Conservation (phyloP, 2,113 vertebrate species). For the Myotis lucifugus region DNA sequence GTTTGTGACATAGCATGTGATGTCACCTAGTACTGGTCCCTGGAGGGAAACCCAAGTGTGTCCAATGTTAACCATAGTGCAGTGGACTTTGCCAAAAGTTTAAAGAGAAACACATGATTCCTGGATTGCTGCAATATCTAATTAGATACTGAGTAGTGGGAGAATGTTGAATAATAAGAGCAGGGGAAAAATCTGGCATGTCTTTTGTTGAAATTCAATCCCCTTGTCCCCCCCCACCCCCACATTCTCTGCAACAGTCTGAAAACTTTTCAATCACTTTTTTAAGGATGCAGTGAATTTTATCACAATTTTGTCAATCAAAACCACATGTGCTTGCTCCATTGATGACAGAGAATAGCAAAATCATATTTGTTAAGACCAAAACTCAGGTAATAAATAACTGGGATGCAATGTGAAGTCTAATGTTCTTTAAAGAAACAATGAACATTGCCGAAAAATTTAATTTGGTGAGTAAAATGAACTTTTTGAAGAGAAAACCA, state of each 20-base stretch:
- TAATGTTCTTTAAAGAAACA: constrained; percentile 73
- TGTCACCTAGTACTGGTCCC: constrained; percentile 73
- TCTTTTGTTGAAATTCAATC: constrained; percentile 86
- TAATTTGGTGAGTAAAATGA: constrained; percentile 84
- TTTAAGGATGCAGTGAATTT: constrained; percentile 88
- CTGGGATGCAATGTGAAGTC: constrained; percentile 77
- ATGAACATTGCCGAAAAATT: constrained; percentile 81
- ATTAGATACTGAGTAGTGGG: constrained; percentile 80
- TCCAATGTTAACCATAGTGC: constrained; percentile 74
- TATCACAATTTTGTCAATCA: constrained; percentile 88
- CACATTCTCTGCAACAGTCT: constrained; percentile 82
- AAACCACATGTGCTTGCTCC: constrained; percentile 87
- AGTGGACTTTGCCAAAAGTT: constrained; percentile 79
- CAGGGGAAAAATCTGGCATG: constrained; percentile 81
- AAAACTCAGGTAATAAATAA: constrained; percentile 88
- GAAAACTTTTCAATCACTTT: constrained; percentile 89
- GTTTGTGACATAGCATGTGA: constrained; percentile 79
- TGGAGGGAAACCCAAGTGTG: constrained; percentile 62
- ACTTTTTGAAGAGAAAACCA: constrained; percentile 84
- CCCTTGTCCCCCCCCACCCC: constrained; percentile 2
- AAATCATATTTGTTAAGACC: constrained; percentile 88
- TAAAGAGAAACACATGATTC: constrained; percentile 85
- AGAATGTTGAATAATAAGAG: constrained; percentile 81
- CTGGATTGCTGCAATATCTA: constrained; percentile 78
- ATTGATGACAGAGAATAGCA: constrained; percentile 86